Evolutionary conservation across 2,888 invertebrate genomes (phyloP).

Genomic region (Drosophila engyochracea): DNA sequence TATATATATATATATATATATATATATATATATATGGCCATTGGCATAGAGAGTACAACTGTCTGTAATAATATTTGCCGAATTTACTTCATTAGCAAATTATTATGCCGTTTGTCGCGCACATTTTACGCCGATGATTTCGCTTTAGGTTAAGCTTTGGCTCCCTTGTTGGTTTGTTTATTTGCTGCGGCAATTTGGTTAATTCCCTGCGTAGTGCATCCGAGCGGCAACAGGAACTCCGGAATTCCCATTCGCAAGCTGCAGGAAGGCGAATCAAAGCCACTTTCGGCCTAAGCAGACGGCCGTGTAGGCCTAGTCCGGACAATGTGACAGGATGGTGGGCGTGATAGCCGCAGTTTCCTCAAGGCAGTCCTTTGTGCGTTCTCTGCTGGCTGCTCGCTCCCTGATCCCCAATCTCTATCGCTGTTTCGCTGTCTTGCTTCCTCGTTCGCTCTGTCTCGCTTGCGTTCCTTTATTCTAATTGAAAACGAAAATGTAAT

Average conservation of each 20-base stretch:
- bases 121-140: constrained; percentile 8
- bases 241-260: constrained; percentile 16
- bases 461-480: constrained; percentile 59
- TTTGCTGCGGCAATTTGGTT: constrained; percentile 29
- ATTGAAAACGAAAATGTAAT: constrained; percentile 70
- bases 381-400: neutral
- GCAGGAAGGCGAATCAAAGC: constrained; percentile 4
- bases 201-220: constrained; percentile 17
- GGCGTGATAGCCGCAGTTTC: constrained; percentile 11
- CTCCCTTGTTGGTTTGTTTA: constrained; percentile 11
- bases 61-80: constrained; percentile 3
- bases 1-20: neutral
- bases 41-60: neutral
- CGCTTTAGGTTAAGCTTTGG: constrained; percentile 1
- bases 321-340: constrained; percentile 12
- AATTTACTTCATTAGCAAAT: constrained; percentile 9
- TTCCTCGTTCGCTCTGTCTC: constrained; percentile 1
- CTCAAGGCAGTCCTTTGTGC: constrained; percentile 18
- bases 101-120: constrained; percentile 8
- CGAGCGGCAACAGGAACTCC: constrained; percentile 23
- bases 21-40: neutral
- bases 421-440: neutral
- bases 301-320: constrained; percentile 7
- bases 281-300: neutral
- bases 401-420: constrained; percentile 4